Base-by-base conservation (phyloP, 1,140 invertebrate genomes). In the Frieseomelitta varia region DNA sequence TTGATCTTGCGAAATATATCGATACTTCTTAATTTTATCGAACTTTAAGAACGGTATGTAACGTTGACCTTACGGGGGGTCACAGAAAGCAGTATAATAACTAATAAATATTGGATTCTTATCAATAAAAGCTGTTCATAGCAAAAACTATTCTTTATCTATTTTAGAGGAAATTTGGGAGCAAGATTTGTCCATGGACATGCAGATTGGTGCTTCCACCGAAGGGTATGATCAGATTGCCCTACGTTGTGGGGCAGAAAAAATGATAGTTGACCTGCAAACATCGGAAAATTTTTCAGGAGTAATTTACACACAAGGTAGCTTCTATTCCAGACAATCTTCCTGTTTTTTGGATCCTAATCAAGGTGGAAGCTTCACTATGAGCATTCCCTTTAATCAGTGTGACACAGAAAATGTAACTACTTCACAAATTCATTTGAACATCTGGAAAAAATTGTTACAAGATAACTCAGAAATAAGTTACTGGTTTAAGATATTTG, bases 261-360 rank as follows among this genome's bases (percentile, higher is more conserved):
- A 93, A 8, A 96, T 96, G 96, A 92, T 93, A 75, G 92, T 96
- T 2, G 92, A 95, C 71, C 87, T 96, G 27, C 93, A 93, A 86
- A 96, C 95, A 1, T 95, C 95, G 17, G 94, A 96, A 24, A 95
- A 96, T 61, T 96, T 96, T 88, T 93, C 94, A 10, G 96, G 96
- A 4, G 96, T 96, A 0, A 95, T 96, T 91, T 96, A 96, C 85
- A 96, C 96, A 0, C 93, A 95, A 75, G 96, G 96, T 27, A 96
- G 94, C 81, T 96, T 96, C 88, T 95, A 96, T 89, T 94, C 95
- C n/a, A 95, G 95, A 87, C 90, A 95, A 27, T 88, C 93, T 4
- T 95, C 96, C 0, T 96, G 96, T 86, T 96, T 96, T 86, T 87
- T 96, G 19, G 95, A 96, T 85, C 94, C 95, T 1, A 89, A 85